Conservation (phyloP, 2,888 invertebrate species). For the Acanthosepion esculentum region DNA sequence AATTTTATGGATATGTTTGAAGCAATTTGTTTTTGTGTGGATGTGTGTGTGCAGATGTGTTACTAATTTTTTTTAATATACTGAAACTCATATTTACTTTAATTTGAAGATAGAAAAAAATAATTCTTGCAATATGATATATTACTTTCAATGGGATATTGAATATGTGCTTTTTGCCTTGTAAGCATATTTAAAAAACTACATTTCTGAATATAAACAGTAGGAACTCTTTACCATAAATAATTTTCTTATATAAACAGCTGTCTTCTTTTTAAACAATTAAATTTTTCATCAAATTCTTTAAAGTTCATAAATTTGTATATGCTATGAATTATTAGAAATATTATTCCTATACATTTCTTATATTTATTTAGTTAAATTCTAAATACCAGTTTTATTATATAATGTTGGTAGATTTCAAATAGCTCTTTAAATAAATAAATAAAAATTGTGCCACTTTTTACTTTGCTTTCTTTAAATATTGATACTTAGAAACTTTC, state of each 20-base stretch:
- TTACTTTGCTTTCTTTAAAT: not conserved
- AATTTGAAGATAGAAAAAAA: not conserved
- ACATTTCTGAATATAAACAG: not conserved
- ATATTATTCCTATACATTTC: not conserved
- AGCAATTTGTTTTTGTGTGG: not conserved
- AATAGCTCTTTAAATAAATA: not conserved
- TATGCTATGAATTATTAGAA: not conserved
- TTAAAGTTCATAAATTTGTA: not conserved
- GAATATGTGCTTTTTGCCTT: not conserved
- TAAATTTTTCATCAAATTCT: not conserved
- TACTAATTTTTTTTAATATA: not conserved
- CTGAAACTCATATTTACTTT: too few species aligned
- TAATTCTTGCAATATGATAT: not conserved
- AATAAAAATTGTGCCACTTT: not conserved
- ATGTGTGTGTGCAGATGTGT: not conserved
- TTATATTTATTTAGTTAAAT: not conserved
- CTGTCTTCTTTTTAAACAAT: not conserved
- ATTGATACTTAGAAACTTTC: not conserved
- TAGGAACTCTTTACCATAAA: not conserved
- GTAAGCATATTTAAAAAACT: not conserved
- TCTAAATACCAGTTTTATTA: not conserved
- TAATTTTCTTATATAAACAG: not conserved
- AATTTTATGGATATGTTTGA: not conserved
- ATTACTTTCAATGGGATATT: not conserved
- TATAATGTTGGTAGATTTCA: not conserved